Percentiles rank a stretch among this genome's conserved stretches.
These are phyloP conservation scores for Macrophya annulata DNA, from an alignment of 2,888 invertebrate species.

Conservation along the genomic window DNA sequence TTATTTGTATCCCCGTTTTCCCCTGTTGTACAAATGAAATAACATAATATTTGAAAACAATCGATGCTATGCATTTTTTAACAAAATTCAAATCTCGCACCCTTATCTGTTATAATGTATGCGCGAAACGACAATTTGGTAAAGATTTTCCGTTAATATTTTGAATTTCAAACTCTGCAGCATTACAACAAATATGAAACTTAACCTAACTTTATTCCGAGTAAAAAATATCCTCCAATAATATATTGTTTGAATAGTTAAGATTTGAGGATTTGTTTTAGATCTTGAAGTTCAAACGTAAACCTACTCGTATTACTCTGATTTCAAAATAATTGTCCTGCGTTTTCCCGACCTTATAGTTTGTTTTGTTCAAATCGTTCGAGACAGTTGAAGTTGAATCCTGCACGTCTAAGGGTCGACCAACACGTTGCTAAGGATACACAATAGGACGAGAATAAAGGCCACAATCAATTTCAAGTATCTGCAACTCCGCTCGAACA, in stretches of 20 bases:
- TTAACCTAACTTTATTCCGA: not conserved
- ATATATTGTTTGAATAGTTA: not conserved
- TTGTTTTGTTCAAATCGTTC: constrained; percentile 10
- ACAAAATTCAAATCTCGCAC: not conserved
- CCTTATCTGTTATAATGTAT: not conserved
- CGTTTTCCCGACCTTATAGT: not conserved
- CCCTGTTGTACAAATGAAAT: not conserved
- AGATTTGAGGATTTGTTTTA: not conserved
- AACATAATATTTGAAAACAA: not conserved
- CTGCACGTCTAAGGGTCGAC: not conserved
- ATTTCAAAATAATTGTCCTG: not conserved
- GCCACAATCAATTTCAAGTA: not conserved
- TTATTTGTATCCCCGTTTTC: not conserved
- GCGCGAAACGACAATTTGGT: not conserved
- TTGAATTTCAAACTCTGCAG: not conserved
- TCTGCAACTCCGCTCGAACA: not conserved
- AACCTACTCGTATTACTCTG: not conserved
- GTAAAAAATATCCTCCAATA: not conserved
- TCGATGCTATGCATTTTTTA: not conserved
- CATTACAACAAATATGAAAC: not conserved
- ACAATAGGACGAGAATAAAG: not conserved
- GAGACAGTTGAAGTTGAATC: constrained; percentile 30
- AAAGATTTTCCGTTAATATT: not conserved
- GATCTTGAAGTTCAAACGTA: not conserved
- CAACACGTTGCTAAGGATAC: constrained; percentile 30